These are phyloP conservation scores for Bombylius discolor DNA, from an alignment of 2,888 invertebrate genomes.

Conservation along the genomic window DNA sequence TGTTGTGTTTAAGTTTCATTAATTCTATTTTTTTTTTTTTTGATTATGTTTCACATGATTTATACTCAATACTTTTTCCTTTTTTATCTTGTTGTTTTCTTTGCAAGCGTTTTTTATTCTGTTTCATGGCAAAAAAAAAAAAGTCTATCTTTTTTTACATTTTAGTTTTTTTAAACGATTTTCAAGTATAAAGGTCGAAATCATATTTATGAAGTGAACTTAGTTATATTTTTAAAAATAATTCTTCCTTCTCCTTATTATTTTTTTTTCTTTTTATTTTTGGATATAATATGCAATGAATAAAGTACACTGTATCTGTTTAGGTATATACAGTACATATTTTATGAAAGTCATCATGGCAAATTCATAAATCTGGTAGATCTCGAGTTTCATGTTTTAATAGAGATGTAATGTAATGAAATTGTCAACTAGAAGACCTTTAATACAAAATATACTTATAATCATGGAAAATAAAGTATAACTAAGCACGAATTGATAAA, in stretches of 20 bases:
- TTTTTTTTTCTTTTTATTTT: not conserved
- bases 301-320: too few species aligned
- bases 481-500: slow-evolving; percentile 5
- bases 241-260: too few species aligned
- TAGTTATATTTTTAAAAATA: too few species aligned
- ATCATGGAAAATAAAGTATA: too few species aligned
- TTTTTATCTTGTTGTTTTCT: not conserved
- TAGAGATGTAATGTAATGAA: slow-evolving; percentile 5
- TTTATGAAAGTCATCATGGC: not conserved
- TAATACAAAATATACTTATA: not conserved
- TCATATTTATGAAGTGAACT: not conserved
- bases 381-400: slow-evolving; percentile 4
- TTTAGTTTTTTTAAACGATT: not conserved
- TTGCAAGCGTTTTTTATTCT: too few species aligned
- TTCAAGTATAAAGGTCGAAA: not conserved
- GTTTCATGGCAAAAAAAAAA: not conserved
- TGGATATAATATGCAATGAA: not conserved
- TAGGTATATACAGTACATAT: not conserved
- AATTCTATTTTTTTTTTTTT: not conserved
- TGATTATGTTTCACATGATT: too few species aligned
- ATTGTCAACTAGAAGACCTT: not conserved
- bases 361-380: not conserved
- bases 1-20: not conserved
- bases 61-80: not conserved
- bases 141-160: not conserved